Evolutionary conservation across 2,797 vertebrate species (phyloP).

Genomic region (Trichosurus vulpecula): DNA sequence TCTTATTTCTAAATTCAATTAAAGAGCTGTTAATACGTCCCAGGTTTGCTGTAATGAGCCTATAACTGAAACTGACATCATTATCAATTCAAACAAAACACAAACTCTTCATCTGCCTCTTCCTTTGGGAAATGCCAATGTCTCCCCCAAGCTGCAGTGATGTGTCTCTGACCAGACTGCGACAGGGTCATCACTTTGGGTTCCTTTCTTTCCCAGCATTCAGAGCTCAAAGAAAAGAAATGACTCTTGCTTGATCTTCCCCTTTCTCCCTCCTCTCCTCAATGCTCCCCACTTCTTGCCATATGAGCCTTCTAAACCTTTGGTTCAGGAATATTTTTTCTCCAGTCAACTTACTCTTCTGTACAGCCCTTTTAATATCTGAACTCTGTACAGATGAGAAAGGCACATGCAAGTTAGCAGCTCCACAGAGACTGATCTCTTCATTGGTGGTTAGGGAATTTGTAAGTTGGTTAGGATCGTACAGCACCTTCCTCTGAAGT

Average conservation of each 20-base stretch:
- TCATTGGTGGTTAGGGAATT: background rate
- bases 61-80: conserved; percentile 72
- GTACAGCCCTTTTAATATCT: background rate
- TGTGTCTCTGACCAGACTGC: background rate
- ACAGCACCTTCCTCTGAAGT: background rate
- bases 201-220: background rate
- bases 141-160: background rate
- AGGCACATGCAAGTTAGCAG: background rate
- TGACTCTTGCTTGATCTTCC: background rate
- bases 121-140: conserved; percentile 58
- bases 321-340: conserved; percentile 43
- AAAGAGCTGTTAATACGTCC: conserved; percentile 70
- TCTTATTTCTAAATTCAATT: conserved; percentile 73
- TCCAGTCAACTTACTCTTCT: background rate
- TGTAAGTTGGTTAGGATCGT: background rate
- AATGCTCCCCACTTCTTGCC: background rate
- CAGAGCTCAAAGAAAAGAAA: background rate
- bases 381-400: background rate
- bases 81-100: conserved; percentile 75
- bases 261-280: background rate
- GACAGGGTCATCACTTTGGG: background rate
- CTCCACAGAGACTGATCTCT: background rate
- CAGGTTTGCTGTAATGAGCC: conserved; percentile 73
- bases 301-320: background rate
- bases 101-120: conserved; percentile 40